Base-by-base conservation (phyloP, 1,140 invertebrate species). In the Drosophila saltans region DNA sequence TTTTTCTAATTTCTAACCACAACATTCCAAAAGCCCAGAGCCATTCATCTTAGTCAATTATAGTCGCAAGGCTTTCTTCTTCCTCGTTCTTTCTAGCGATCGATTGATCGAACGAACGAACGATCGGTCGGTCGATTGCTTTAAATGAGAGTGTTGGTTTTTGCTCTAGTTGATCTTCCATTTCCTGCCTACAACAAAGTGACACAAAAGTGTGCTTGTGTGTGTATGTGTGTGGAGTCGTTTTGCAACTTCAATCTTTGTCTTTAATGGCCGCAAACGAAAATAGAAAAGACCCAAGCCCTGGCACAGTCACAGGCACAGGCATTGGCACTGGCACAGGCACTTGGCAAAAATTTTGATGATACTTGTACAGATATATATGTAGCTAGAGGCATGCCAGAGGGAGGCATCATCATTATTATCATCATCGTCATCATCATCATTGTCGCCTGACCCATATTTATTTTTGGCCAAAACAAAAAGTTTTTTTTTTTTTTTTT, bases 381-480 rank as follows among this genome's bases (percentile, higher is more conserved):
- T 52, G 9, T 52, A 26, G 45, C 16, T 16, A 52, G 45, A 52
- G 45, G 45, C 45, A 52, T 52, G 8, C 45, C 9, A 52, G 41
- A 43, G 41, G 41, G 41, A 4, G 41, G 11, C 11, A n/a, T 21
- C 45, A 24, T 48, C 16, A 24, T 45, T 5, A 16, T 21, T 5
- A 16, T 21, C 45, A 24, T 48, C 21, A 48, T 48, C 45, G 8
- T 21, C 33, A 36, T 52, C 30, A 26, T 55, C 43, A 43, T 63
- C 66, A 39, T 55, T 65, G 82, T 75, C 57, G 80, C 43, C 67
- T 89, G 83, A 89, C 83, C 83, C 77, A 88, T 83, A 88, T 88
- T 88, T 88, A 89, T 89, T 88, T 86, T 88, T 88, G 84, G 84
- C 79, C 62, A 36, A 36, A 36, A 36, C 33, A 36, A 36, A 36